Evolutionary conservation across 1,140 invertebrate genomes (phyloP), one percentile per base, ranked within the genome.

Genomic region (Bombus superbus): DNA sequence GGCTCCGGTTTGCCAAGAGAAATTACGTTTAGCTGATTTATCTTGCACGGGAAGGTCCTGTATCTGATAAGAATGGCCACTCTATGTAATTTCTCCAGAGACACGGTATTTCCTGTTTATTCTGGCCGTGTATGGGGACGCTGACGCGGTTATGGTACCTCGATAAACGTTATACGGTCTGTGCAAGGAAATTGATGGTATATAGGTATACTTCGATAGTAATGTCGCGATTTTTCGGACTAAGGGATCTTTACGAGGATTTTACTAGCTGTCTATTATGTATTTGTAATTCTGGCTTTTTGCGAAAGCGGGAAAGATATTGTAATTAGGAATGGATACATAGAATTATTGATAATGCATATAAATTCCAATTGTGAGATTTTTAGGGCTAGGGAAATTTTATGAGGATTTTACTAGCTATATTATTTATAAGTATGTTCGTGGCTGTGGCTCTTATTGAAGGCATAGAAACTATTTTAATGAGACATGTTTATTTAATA

Each of bases 11-110:
- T 15, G 64, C 22, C 32, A 35, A n/a, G 42, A 40, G 42, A 35
- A 68, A 79, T 68, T 68, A 40, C 53, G 53, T n/a, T 40, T 15
- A 18, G 32, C 47, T 38, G 25, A 57, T 40, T 62, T 77, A 77
- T 77, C 13, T 15, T 9, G 25, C 8, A 59, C n/a, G n/a, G 28
- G 22, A 64, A 75, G 75, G 62, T 15, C 28, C 53, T 8, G 13
- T 40, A n/a, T 62, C 25, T 68, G 74, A 25, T 62, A 75, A 77
- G 62, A 47, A 68, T 44, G 57, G 64, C 74, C 79, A 78, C 62
- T 82, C 32, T 22, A 66, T 38, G 64, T 81, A 89, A 89, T 89
- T 89, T 89, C 80, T 86, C 79, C n/a, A 22, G 42, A 59, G 59
- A 40, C 74, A 69, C 47, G 28, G 64, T 57, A 68, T 88, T 83